Evolutionary conservation across 2,113 vertebrate genomes (phyloP).

Genomic region (Bujurquina vittata): DNA sequence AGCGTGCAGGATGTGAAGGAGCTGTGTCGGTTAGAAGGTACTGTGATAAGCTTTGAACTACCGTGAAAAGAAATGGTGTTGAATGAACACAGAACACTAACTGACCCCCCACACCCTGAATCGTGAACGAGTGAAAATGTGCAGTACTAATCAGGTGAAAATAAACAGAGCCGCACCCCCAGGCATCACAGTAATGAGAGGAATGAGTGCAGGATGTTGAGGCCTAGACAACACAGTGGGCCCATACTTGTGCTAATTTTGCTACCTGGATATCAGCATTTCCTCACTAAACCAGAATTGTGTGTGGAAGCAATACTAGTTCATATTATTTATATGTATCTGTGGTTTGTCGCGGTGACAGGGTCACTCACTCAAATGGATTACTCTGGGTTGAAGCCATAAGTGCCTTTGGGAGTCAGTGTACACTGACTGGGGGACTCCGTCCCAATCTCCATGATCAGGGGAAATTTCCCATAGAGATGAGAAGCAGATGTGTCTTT

Average conservation of each 20-base stretch:
- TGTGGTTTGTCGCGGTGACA: constrained; percentile 4
- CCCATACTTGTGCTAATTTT: neutral
- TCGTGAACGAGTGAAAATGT: constrained; percentile 62
- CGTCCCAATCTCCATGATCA: constrained; percentile 74
- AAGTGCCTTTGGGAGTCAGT: constrained; percentile 62
- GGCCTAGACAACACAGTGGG: neutral
- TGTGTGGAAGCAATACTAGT: neutral
- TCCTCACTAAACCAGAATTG: neutral
- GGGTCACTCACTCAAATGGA: constrained; percentile 42
- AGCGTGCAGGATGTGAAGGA: neutral
- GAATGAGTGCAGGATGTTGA: constrained; percentile 38
- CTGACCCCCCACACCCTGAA: constrained; percentile 45
- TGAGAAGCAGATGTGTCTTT: constrained; percentile 85
- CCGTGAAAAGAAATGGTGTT: constrained; percentile 51
- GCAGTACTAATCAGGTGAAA: constrained; percentile 71
- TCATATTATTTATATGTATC: neutral
- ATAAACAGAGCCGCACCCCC: constrained; percentile 72
- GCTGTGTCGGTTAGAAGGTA: constrained; percentile 15
- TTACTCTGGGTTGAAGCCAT: constrained; percentile 62
- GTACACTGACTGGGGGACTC: constrained; percentile 68
- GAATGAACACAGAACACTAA: constrained; percentile 72
- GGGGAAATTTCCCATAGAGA: constrained; percentile 83
- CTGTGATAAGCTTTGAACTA: constrained; percentile 65
- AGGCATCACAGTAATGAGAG: constrained; percentile 48
- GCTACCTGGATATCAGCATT: constrained; percentile 11